Base-by-base conservation (phyloP, 2,888 invertebrate genomes). In the Cantharis nigra region DNA sequence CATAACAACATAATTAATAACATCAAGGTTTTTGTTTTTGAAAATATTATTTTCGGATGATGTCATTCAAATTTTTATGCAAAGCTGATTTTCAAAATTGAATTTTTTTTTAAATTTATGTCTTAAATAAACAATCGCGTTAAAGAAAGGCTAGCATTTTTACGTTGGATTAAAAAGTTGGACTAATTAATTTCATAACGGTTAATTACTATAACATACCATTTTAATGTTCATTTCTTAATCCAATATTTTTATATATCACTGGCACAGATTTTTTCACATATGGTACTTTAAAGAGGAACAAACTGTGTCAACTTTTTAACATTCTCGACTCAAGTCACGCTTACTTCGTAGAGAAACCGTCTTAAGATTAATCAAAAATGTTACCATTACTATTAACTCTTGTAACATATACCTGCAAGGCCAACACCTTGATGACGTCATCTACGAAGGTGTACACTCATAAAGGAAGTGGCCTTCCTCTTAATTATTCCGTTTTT, bases 381-480 rank as follows among this genome's bases (percentile, higher is more conserved):
- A 72, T 75, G 75, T 70, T 70, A 72, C 75, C 75, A 72, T 74
- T 71, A 71, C 74, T 62, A 69, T 23, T 63, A 72, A 62, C 49
- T 72, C 72, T 75, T 72, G 65, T 67, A 64, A 18, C 30, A 69
- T 70, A 69, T 70, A 63, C 69, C 63, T 33, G 49, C 78, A 75
- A 78, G 78, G 78, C 78, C 78, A 72, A 75, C 72, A 78, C 78
- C 78, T 78, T 70, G 70, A 49, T 78, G 77, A 78, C 78, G 78
- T 78, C 78, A 78, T 63, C 71, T 63, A 76, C 74, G 74, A 79
- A 81, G 71, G 76, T 74, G 78, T 69, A 78, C 79, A 77, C 75
- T 77, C 77, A 76, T 72, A 82, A 13, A 67, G 80, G 81, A 83
- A 81, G 81, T 80, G 75, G 67, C 79, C 80, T 82, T 82, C 81